Base-by-base conservation (phyloP, 2,888 invertebrate genomes). In the Deilephila elpenor region DNA sequence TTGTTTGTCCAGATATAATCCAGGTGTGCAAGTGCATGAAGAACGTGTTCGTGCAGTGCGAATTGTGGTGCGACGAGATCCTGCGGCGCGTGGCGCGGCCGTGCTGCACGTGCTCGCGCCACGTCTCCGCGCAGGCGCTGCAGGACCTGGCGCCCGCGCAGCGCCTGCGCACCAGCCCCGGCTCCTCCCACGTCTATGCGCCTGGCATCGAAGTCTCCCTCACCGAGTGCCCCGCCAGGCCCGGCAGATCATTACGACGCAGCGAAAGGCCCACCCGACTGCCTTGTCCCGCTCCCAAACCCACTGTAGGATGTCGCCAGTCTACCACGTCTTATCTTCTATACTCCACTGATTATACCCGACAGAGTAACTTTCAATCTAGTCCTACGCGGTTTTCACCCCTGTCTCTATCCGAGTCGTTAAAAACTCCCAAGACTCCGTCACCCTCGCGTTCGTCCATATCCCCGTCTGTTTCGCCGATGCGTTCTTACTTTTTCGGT, bases 21-120 rank as follows among this genome's bases (percentile, higher is more conserved):
- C 86, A 89, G 83, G 89, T 93, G 29, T 94, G 93, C 88, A 92
- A 91, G 76, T 94, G 93, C 79, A 91, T 90, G 91, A 93, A 93
- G 81, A 92, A 89, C 76, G 92, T 90, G 60, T 90, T 91, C 78
- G 91, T 93, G 14, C 93, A 94, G 79, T 93, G 94, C 80, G 93
- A 93, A 79, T 77, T 93, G 75, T 92, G 93, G 92, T 90, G 91
- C 79, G 93, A 93, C 67, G 93, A 93, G 82, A 92, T 91, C 32
- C 77, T 93, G 59, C 88, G 92, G 6, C 89, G 87, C 34, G 88
- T 91, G 71, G 79, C 86, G 3, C 85, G 85, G n/a, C 92, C 92
- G 0, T 87, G 89, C 76, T 92, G 92, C 82, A 88, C 87, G 8
- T 93, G 93, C 79, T 88, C 90, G 19, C 87, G 91, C 0, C 91